Evolutionary conservation across 2,113 vertebrate species (phyloP).

Genomic region (Procavia capensis): DNA sequence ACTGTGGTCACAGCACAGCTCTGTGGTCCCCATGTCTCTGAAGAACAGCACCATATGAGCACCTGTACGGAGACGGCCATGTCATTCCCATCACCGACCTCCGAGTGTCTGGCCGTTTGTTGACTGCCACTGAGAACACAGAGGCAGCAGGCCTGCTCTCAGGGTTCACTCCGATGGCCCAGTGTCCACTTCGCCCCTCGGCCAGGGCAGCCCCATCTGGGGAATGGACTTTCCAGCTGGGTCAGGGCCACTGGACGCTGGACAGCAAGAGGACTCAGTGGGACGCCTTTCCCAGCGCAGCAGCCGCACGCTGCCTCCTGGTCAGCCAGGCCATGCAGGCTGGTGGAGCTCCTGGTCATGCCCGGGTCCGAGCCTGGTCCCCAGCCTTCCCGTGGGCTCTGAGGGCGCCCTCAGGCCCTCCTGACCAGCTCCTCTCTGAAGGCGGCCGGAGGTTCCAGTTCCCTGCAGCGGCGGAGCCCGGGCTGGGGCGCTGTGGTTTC

Average conservation of each 20-base stretch:
- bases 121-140: no score
- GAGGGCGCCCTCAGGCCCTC: background rate
- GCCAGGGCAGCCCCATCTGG: background rate
- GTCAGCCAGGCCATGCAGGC: fast-evolving
- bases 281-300: fast-evolving
- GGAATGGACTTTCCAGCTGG: background rate
- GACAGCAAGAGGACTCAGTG: fast-evolving
- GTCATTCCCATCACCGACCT: background rate
- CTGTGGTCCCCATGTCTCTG: fast-evolving
- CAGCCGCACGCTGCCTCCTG: fast-evolving
- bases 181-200: no score
- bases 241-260: background rate
- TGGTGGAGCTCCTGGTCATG: background rate
- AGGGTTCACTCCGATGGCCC: fast-evolving
- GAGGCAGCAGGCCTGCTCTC: fast-evolving
- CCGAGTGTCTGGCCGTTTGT: no score
- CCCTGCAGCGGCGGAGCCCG: fast-evolving
- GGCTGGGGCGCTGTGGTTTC: background rate
- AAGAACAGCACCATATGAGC: no score
- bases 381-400: background rate
- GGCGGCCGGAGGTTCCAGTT: background rate
- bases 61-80: background rate
- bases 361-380: background rate
- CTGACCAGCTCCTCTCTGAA: background rate
- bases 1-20: fast-evolving